These are phyloP conservation scores for Pseudococcus longispinus DNA, from an alignment of 2,888 invertebrate species.

Conservation along the genomic window DNA sequence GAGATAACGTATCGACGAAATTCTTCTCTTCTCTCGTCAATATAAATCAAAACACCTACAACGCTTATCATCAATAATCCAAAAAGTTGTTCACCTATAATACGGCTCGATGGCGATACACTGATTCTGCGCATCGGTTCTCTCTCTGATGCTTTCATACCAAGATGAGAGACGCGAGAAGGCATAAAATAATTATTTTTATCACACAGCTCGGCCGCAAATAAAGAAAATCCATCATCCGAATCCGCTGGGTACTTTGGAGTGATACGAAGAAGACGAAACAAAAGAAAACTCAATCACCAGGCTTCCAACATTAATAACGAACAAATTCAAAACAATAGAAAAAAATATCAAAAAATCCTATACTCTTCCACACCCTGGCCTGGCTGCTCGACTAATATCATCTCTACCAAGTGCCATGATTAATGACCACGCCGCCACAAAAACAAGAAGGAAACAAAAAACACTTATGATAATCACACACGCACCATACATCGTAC, in stretches of 20 bases:
- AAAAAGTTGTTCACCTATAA: conserved; percentile 23
- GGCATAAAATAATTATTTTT: neutral
- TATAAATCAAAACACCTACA: conserved; percentile 34
- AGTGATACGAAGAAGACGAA: neutral
- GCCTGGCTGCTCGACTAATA: neutral
- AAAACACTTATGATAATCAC: conserved; percentile 30
- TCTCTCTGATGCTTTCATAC: neutral
- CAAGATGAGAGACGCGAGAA: neutral
- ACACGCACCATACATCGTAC: neutral
- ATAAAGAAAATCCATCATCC: conserved; percentile 24
- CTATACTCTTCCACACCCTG: neutral
- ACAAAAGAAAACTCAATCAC: conserved; percentile 28
- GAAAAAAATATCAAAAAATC: conserved; percentile 30
- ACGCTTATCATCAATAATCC: conserved; percentile 19
- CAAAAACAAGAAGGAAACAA: conserved; percentile 9
- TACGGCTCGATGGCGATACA: neutral
- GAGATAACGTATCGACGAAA: conserved; percentile 16
- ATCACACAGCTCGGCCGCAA: neutral
- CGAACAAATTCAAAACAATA: conserved; percentile 9
- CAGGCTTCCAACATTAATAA: conserved; percentile 27
- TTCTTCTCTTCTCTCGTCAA: neutral
- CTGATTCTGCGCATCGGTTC: neutral
- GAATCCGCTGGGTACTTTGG: conserved; percentile 10
- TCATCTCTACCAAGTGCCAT: neutral
- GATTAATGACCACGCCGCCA: neutral